A percentile compares a stretch with the other conserved stretches of the same genome.
Conservation (phyloP, 2,113 vertebrate species). For the Chlorocebus sabaeus region DNA sequence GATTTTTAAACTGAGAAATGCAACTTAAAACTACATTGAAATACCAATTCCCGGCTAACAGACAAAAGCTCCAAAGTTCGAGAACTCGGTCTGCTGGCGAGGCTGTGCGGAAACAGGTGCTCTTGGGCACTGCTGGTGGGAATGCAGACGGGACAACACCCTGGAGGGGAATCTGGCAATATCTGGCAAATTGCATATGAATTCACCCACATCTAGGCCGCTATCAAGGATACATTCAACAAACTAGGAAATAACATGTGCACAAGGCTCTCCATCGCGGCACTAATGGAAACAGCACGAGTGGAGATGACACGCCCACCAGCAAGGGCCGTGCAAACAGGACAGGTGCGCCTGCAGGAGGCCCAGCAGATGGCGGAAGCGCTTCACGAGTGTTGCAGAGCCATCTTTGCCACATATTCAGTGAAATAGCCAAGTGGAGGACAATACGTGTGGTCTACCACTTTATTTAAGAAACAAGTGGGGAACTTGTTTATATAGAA, state of each 20-base stretch:
- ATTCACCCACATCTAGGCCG: neutral
- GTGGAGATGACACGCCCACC: fast-evolving
- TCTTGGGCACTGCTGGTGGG: neutral
- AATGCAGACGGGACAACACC: neutral
- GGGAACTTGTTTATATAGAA: neutral
- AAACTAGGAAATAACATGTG: neutral
- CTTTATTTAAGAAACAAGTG: neutral
- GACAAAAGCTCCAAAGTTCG: fast-evolving
- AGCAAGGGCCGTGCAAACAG: fast-evolving
- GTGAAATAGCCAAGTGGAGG: neutral
- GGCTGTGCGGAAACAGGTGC: neutral
- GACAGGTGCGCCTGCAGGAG: neutral
- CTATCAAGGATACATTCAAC: neutral
- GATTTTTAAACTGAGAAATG: neutral
- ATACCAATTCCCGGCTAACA: neutral
- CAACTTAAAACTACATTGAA: neutral
- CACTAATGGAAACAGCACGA: neutral
- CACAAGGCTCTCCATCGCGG: fast-evolving
- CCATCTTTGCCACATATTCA: neutral
- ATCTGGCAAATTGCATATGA: fast-evolving
- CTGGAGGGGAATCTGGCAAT: fast-evolving
- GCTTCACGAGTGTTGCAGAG: too few species aligned
- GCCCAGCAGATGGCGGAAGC: fast-evolving
- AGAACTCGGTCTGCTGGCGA: fast-evolving
- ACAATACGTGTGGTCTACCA: neutral